Evolutionary conservation across 2,888 invertebrate species (phyloP).

Genomic region (Andrena bicolor): DNA sequence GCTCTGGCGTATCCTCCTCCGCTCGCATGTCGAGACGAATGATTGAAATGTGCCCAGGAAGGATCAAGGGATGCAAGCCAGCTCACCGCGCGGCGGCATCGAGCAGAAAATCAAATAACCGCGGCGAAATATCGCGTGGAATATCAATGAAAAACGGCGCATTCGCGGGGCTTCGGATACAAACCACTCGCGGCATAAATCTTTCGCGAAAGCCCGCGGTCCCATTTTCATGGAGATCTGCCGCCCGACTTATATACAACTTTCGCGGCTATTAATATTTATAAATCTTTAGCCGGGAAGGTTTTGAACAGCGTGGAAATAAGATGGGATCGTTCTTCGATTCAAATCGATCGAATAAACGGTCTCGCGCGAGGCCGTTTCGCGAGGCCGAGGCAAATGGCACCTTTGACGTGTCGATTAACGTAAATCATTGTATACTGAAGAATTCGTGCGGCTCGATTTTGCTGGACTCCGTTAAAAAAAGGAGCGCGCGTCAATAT

Average conservation of each 20-base stretch:
- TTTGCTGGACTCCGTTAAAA: not conserved
- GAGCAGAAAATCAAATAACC: slow-evolving; percentile 33
- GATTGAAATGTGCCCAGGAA: slow-evolving; percentile 2
- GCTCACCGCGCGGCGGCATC: slow-evolving; percentile 4
- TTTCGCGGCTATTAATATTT: slow-evolving; percentile 56
- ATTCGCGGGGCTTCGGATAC: slow-evolving; percentile 48
- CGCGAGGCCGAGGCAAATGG: not conserved
- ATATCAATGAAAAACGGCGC: slow-evolving; percentile 56
- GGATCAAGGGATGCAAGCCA: slow-evolving; percentile 17
- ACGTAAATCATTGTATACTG: not conserved
- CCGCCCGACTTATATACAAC: slow-evolving; percentile 29
- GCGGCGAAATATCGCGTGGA: slow-evolving; percentile 42
- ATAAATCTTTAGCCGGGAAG: slow-evolving; percentile 39
- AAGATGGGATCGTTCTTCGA: slow-evolving; percentile 33
- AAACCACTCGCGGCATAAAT: slow-evolving; percentile 53
- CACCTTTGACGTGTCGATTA: not conserved
- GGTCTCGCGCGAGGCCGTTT: not conserved
- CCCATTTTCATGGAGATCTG: slow-evolving; percentile 55
- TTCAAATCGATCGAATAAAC: slow-evolving; percentile 26
- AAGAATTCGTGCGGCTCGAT: not conserved
- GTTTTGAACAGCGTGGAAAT: slow-evolving; percentile 23
- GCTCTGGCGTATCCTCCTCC: too few species aligned
- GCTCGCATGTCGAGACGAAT: not conserved
- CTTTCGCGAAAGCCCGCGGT: slow-evolving; percentile 15
- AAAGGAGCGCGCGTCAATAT: not conserved